Conservation (phyloP, 2,888 invertebrate genomes). For the Thera britannica region DNA sequence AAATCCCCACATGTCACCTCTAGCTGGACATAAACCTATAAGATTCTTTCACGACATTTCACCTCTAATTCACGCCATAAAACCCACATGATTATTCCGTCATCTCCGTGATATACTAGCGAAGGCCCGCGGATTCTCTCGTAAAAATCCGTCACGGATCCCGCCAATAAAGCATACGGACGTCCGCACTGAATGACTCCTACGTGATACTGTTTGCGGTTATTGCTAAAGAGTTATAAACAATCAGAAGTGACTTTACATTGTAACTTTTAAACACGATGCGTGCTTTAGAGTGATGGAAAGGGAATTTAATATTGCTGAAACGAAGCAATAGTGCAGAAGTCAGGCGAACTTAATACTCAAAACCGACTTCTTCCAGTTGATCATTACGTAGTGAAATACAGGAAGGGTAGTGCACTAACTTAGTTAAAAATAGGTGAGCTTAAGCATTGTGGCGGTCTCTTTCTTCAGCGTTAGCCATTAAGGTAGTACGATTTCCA, state of each 20-base stretch:
- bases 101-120: constrained; percentile 41
- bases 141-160: constrained; percentile 71
- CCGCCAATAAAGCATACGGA: constrained; percentile 67
- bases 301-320: no score
- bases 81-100: constrained; percentile 36
- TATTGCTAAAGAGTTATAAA: constrained; percentile 43
- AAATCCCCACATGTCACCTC: no score
- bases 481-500: no score
- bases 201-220: constrained; percentile 67
- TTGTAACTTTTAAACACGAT: neutral
- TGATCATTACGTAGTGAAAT: no score
- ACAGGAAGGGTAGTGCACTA: no score
- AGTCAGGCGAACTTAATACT: no score
- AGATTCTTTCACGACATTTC: constrained; percentile 18
- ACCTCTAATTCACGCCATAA: constrained; percentile 31
- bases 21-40: neutral
- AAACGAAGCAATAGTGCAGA: no score
- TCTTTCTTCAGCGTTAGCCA: no score
- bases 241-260: constrained; percentile 35
- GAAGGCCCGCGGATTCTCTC: constrained; percentile 59
- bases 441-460: no score
- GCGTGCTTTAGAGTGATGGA: no score
- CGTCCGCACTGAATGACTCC: constrained; percentile 63
- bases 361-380: no score
- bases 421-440: no score